phyloP scores from a whole-genome alignment of 1,140 invertebrate genomes.

The Chlorops oryzae region DNA sequence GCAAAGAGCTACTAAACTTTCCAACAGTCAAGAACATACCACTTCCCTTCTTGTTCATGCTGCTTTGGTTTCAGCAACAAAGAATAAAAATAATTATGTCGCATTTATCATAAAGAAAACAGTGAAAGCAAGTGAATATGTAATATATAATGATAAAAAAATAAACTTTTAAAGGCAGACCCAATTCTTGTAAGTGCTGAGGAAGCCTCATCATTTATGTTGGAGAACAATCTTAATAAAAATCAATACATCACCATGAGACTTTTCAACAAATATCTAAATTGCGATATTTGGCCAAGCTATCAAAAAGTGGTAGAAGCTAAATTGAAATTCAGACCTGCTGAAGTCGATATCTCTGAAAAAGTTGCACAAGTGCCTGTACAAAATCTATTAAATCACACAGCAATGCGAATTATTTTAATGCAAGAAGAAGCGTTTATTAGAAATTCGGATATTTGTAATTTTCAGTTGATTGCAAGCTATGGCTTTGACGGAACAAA shows the following conservation, averaged over 20 bases:
- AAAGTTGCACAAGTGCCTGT: conserved; percentile 9
- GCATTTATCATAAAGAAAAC: conserved; percentile 10
- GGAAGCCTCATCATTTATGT: conserved; percentile 12
- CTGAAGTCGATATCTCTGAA: conserved; percentile 7
- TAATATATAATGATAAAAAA: conserved; percentile 9
- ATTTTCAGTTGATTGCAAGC: conserved; percentile 15
- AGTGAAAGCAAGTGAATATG: conserved; percentile 7
- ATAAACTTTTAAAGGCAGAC: conserved; percentile 8
- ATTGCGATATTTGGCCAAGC: conserved; percentile 10
- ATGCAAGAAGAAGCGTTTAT: conserved; percentile 12
- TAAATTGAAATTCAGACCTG: conserved; percentile 4
- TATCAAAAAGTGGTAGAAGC: conserved; percentile 1
- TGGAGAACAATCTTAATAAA: conserved; percentile 14
- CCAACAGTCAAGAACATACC: not conserved
- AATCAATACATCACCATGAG: conserved; percentile 13
- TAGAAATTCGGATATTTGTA: not conserved
- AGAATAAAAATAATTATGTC: not conserved
- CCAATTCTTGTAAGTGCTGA: conserved; percentile 7
- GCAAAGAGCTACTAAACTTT: conserved; percentile 4
- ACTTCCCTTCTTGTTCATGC: conserved; percentile 9
- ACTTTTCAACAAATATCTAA: conserved; percentile 9
- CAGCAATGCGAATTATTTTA: conserved; percentile 9
- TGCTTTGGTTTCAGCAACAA: conserved; percentile 13
- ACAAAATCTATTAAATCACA: conserved; percentile 17
- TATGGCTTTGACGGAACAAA: conserved; percentile 15